A percentile compares a stretch with the other conserved stretches of the same genome.
Evolutionary conservation across 2,888 invertebrate genomes (phyloP).

Genomic region (Habrosyne pyritoides): DNA sequence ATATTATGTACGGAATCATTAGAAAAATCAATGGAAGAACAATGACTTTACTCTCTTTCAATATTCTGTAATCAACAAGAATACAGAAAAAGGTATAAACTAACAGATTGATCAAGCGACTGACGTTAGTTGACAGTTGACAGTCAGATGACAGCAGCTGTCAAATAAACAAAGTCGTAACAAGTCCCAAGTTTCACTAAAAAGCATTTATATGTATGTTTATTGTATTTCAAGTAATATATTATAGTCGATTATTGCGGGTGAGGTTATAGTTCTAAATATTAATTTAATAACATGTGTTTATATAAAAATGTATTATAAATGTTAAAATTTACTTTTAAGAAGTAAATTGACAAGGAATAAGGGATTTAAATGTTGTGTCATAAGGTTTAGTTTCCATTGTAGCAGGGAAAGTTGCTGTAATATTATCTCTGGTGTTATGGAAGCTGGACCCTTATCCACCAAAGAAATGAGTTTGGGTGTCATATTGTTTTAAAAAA

Average conservation of each 20-base stretch:
- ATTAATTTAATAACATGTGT: conserved; percentile 19
- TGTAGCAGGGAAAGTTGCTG: too few species aligned
- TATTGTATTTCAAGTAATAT: conserved; percentile 19
- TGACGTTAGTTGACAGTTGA: too few species aligned
- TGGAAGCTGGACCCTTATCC: not conserved
- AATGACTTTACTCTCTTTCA: too few species aligned
- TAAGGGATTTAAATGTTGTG: not conserved
- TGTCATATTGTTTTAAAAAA: too few species aligned
- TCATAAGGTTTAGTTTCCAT: not conserved
- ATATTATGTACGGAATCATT: too few species aligned
- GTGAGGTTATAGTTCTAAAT: conserved; percentile 40
- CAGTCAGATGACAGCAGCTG: too few species aligned
- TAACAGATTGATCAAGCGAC: too few species aligned
- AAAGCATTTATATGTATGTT: conserved; percentile 42
- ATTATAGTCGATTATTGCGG: conserved; percentile 39
- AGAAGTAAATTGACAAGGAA: not conserved
- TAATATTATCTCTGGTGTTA: not conserved
- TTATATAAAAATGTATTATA: conserved; percentile 27
- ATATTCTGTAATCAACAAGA: too few species aligned
- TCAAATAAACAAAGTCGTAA: not conserved
- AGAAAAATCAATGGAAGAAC: too few species aligned
- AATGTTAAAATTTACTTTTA: conserved; percentile 19
- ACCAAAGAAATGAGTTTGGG: not conserved
- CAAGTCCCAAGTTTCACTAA: not conserved
- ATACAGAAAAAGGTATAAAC: too few species aligned